Evolutionary conservation across 2,113 vertebrate species (phyloP), one percentile per base, ranked within the genome.

Genomic region (Calyptomena viridis): DNA sequence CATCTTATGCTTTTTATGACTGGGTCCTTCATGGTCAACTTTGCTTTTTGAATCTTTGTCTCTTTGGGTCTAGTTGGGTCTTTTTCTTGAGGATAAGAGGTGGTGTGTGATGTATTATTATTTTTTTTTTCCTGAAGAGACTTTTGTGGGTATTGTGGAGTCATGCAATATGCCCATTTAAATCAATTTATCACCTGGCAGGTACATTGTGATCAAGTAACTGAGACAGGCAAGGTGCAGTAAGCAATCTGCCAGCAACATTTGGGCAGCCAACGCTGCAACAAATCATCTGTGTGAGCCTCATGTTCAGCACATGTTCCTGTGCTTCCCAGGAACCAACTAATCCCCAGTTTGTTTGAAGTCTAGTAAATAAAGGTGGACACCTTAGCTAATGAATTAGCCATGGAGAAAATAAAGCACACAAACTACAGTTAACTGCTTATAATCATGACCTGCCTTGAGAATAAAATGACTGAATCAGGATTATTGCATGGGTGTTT

Each of bases 381-480:
- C 39, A 33, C 73, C 23, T 85, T 59, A 83, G 55, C 55, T 93
- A 74, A 94, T 31, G 55, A 91, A 83, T 91, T 90, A 86, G 46
- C 84, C 60, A 28, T n/a, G 50, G 78, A 93, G 85, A 93, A 93
- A 95, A 95, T 56, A 93, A 84, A 91, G 44, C 46, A 90, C 55
- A 55, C 75, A 89, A 91, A 90, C 90, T 86, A 67, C 27, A 67
- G 40, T 87, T 58, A 89, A 49, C 49, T 68, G 62, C 62, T 84
- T 91, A 37, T 79, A 72, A 73, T 37, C 30, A 30, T 73, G 69
- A 84, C 66, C 66, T 87, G 84, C 39, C 44, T 53, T 16, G 58
- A 79, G 60, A 90, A 87, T 62, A 56, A 89, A 77, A 60, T 81
- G n/a, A 72, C 71, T 53, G 55, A 94, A 35, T 80, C 14, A 71